These are phyloP conservation scores for Cetonia aurata DNA, from an alignment of 2,888 invertebrate species.

Conservation along the genomic window DNA sequence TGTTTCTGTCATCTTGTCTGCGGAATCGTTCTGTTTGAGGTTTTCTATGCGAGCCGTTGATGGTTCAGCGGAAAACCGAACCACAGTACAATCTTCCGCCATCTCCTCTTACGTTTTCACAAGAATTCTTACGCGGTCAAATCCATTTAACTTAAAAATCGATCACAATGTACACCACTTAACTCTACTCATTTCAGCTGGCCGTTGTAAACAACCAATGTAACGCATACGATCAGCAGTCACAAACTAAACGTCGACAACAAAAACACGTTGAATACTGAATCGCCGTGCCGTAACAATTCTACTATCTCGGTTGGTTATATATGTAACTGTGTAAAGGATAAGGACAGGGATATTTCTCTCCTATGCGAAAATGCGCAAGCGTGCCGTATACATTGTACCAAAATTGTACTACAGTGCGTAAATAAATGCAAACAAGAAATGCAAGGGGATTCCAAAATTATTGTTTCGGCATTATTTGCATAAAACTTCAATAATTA, in stretches of 20 bases:
- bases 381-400: conserved; percentile 13
- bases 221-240: not conserved
- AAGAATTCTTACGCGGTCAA: conserved; percentile 10
- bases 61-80: conserved; percentile 65
- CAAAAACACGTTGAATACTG: conserved; percentile 36
- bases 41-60: conserved; percentile 64
- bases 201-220: not conserved
- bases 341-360: conserved; percentile 5
- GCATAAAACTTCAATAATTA: not conserved
- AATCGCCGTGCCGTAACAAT: conserved; percentile 14
- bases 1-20: conserved; percentile 62
- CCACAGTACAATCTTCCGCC: conserved; percentile 66
- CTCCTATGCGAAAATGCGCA: conserved; percentile 30
- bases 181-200: conserved; percentile 4
- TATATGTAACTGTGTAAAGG: not conserved
- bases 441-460: not conserved
- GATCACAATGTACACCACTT: not conserved
- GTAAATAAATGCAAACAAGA: not conserved
- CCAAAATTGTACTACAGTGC: conserved; percentile 1
- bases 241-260: conserved; percentile 22
- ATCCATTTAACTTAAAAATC: conserved; percentile 9
- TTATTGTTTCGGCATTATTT: not conserved
- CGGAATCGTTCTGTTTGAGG: conserved; percentile 60
- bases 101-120: conserved; percentile 54
- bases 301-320: conserved; percentile 8